Evolutionary conservation across 2,113 vertebrate species (phyloP).

Genomic region (Saguinus midas): DNA sequence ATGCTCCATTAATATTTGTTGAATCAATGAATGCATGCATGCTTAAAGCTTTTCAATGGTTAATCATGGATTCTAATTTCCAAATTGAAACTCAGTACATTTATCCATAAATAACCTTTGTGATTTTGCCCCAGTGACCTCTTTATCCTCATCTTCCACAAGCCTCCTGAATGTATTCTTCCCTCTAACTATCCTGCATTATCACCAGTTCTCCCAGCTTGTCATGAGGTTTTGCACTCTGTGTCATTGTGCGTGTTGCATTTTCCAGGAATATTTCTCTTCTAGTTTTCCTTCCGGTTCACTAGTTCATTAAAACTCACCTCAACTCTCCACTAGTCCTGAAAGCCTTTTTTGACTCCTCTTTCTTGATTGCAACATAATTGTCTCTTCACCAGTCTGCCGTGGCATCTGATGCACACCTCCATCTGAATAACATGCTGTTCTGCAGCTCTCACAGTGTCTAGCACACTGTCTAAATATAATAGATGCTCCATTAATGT

Average conservation of each 20-base stretch:
- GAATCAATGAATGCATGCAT: not conserved
- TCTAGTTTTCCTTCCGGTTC: not conserved
- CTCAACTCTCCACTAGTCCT: not conserved
- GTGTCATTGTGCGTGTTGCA: not conserved
- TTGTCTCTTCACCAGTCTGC: not conserved
- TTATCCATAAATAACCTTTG: not conserved
- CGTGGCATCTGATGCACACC: not conserved
- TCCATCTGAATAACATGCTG: not conserved
- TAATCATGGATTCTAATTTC: not conserved
- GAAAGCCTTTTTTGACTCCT: not conserved
- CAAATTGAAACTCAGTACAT: not conserved
- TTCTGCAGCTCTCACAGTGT: not conserved
- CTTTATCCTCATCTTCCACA: not conserved
- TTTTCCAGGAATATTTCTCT: not conserved
- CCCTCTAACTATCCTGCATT: not conserved
- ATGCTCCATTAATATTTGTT: not conserved
- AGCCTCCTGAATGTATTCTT: not conserved
- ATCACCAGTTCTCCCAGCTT: not conserved
- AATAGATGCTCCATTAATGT: not conserved
- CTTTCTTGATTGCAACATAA: not conserved
- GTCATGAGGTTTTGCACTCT: not conserved
- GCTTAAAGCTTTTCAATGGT: not conserved
- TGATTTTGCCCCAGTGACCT: not conserved
- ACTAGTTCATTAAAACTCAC: conserved; percentile 5
- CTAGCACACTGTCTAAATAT: not conserved